Percentiles rank a stretch among this genome's conserved stretches.
Conservation (phyloP, 1,140 invertebrate species). For the Rhopalosiphum padi region DNA sequence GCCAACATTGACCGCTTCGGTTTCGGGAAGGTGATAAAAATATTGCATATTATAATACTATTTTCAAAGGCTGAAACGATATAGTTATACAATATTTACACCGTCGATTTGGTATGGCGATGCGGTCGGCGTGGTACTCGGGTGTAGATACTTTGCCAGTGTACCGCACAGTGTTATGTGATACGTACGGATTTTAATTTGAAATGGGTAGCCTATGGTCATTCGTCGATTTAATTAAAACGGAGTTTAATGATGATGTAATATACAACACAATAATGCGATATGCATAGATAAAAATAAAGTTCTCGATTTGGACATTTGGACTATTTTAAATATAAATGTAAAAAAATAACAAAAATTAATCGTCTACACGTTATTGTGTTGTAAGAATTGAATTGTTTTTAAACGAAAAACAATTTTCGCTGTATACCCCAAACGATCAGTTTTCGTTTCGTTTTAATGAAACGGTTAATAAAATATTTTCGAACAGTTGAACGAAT, state of each 20-base stretch:
- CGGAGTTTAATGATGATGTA: conserved; percentile 20
- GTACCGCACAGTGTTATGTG: neutral
- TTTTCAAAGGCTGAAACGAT: too few species aligned
- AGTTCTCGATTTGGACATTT: neutral
- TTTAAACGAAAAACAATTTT: neutral
- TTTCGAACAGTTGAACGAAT: neutral
- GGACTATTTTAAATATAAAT: neutral
- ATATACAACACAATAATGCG: neutral
- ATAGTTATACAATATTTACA: too few species aligned
- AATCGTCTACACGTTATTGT: neutral
- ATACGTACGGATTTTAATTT: neutral
- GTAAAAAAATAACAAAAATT: neutral
- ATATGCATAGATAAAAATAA: conserved; percentile 15
- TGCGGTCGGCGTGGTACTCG: too few species aligned
- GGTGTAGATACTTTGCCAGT: too few species aligned
- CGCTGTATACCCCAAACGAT: neutral
- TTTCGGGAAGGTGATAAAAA: too few species aligned
- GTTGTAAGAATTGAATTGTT: neutral
- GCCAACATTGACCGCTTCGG: too few species aligned
- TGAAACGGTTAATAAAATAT: neutral
- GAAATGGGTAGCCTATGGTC: neutral
- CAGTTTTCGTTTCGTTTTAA: neutral
- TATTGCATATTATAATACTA: too few species aligned
- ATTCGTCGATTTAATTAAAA: neutral
- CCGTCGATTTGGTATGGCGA: too few species aligned